Evolutionary conservation across 2,888 invertebrate genomes (phyloP).

Genomic region (Macrosoma leucophasiata): DNA sequence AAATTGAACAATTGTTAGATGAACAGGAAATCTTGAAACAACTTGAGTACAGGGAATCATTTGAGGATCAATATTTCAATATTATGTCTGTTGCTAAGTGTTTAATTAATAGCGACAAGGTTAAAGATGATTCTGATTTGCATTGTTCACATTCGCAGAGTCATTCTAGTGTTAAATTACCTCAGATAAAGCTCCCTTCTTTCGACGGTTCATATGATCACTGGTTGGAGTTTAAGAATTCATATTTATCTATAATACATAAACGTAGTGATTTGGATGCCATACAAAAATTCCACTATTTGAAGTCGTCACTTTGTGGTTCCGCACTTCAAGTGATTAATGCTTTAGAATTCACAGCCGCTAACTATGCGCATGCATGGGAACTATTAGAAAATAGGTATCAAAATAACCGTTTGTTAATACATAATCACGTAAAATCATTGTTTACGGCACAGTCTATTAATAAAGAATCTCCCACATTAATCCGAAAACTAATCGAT

Average conservation of each 20-base stretch:
- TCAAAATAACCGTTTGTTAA: slow-evolving; percentile 17
- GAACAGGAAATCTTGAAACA: too few species aligned
- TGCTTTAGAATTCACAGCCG: slow-evolving; percentile 20
- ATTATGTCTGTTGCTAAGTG: neutral
- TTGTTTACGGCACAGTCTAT: slow-evolving; percentile 14
- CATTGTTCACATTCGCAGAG: neutral
- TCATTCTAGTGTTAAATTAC: slow-evolving; percentile 16
- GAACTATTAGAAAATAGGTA: slow-evolving; percentile 17
- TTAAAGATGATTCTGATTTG: neutral
- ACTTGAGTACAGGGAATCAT: too few species aligned
- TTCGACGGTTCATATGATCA: slow-evolving; percentile 11
- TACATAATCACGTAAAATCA: slow-evolving; percentile 23
- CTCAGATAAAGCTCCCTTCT: slow-evolving; percentile 10
- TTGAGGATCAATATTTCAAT: slow-evolving; percentile 5
- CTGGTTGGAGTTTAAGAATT: slow-evolving; percentile 18
- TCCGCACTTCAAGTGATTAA: slow-evolving; percentile 12
- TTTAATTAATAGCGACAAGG: neutral
- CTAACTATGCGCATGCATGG: slow-evolving; percentile 21
- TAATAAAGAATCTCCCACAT: slow-evolving; percentile 16
- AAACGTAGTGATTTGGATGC: slow-evolving; percentile 16
- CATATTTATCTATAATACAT: slow-evolving; percentile 17
- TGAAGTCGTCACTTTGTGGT: slow-evolving; percentile 7
- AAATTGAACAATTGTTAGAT: too few species aligned
- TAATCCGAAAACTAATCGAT: slow-evolving; percentile 20
- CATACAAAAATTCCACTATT: slow-evolving; percentile 16